These are phyloP conservation scores for Bombus terrestris DNA, from an alignment of 1,140 invertebrate species.

Conservation along the genomic window DNA sequence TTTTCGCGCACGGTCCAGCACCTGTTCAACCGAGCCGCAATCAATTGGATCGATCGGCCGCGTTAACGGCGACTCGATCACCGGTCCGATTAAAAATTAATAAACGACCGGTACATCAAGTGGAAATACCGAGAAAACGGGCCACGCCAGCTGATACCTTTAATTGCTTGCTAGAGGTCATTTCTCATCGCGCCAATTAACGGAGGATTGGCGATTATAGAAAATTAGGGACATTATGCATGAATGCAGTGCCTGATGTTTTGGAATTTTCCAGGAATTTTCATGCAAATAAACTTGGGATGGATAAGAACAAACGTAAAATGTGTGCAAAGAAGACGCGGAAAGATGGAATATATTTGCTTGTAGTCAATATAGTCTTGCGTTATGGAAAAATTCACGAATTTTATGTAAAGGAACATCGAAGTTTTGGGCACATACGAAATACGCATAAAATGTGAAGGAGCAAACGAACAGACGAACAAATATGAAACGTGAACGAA, in stretches of 20 bases:
- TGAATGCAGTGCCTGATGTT: not conserved
- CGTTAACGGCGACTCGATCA: slow-evolving; percentile 2
- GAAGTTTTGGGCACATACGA: too few species aligned
- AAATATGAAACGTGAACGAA: not conserved
- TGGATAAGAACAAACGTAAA: too few species aligned
- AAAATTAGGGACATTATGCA: not conserved
- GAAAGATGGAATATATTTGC: too few species aligned
- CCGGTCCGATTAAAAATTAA: slow-evolving; percentile 12
- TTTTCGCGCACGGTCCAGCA: slow-evolving; percentile 44
- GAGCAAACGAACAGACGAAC: not conserved
- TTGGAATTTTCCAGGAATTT: not conserved
- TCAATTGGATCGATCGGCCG: slow-evolving; percentile 17
- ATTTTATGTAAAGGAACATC: not conserved
- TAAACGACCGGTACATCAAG: not conserved
- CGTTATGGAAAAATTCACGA: not conserved
- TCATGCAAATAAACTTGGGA: not conserved
- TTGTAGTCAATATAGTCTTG: too few species aligned
- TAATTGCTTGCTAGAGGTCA: not conserved
- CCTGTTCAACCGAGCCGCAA: slow-evolving; percentile 18
- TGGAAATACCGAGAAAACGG: slow-evolving; percentile 7
- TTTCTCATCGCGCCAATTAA: not conserved
- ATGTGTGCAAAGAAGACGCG: too few species aligned
- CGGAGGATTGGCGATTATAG: not conserved
- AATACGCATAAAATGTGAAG: not conserved
- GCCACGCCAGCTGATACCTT: not conserved